Percentiles rank a stretch among this genome's conserved stretches.
phyloP scores from a whole-genome alignment of 2,797 vertebrate species.

The Oreochromis mossambicus region DNA sequence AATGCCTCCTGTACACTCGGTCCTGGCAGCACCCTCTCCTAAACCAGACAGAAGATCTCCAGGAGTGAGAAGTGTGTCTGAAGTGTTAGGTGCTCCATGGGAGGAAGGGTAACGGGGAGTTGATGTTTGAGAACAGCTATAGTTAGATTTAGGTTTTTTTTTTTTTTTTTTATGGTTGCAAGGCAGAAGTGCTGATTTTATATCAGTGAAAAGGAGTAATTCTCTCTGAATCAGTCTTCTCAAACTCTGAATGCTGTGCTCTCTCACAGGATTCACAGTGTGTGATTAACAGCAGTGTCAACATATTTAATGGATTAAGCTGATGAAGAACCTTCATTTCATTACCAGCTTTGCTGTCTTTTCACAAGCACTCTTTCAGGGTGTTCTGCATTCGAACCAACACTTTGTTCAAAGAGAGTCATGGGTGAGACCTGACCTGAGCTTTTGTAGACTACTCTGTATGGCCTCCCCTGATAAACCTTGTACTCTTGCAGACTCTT shows the following conservation, averaged over 20 bases:
- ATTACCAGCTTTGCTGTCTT: not conserved
- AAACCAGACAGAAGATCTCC: not conserved
- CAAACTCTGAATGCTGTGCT: not conserved
- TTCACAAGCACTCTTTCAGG: conserved; percentile 19
- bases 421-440: conserved; percentile 12
- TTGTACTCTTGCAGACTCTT: conserved; percentile 31
- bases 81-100: not conserved
- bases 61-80: not conserved
- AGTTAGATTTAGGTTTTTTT: not conserved
- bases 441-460: conserved; percentile 19
- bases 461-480: conserved; percentile 24
- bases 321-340: not conserved
- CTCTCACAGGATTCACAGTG: not conserved
- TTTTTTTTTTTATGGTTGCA: not conserved
- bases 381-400: conserved; percentile 32
- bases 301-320: conserved; percentile 2
- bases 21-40: not conserved
- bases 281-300: not conserved
- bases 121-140: not conserved
- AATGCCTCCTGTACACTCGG: not conserved
- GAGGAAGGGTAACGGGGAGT: not conserved
- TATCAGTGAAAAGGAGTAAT: not conserved
- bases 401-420: conserved; percentile 17
- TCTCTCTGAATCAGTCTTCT: not conserved
- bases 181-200: not conserved